Base-by-base conservation (phyloP, 2,888 invertebrate species). In the Apamea anceps region DNA sequence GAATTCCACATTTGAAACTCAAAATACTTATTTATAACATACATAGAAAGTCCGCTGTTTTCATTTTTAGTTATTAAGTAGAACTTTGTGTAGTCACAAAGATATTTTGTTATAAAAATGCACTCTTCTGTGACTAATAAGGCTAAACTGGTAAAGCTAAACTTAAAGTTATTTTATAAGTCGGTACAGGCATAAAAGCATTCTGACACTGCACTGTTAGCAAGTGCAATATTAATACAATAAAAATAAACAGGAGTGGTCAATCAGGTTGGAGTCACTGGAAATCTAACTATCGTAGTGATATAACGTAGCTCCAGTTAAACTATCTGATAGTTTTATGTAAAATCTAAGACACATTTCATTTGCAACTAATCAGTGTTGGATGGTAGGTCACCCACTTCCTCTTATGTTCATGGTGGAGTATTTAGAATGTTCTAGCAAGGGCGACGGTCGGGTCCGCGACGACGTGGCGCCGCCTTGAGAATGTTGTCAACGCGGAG, bases 401-500 rank as follows among this genome's bases (percentile, higher is more conserved):
- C 84, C 81, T 76, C 42, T 84, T 84, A 79, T n/a, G 32, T 75
- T 71, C 7, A 80, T 77, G 73, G 13, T 75, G 10, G 57, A 67
- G 76, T 66, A 18, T 73, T 37, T 79, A 66, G 76, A 67, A 72
- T 51, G 28, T 73, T 77, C 91, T 98, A 99, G 97, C 99, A 98
- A 78, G 98, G 98, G 89, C 99, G 98, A 91, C 98, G 98, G 95
- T 99, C 99, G 83, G 98, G 98, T 0, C 98, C 98, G 85, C 99
- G 98, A 92, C 98, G 98, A 87, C 99, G 98, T 15, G 99, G 99
- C 54, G 99, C 99, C 18, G 99, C 98, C 95, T 98, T 99, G 84
- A 99, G 98, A 89, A 99, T 99, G 96, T 99, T 98, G 95, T 99
- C 99, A 1, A 99, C 99, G 77, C 99, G 98, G 37, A 99, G 97